Evolutionary conservation across 2,797 vertebrate genomes (phyloP).

Genomic region (Acestrorhynchus altus): DNA sequence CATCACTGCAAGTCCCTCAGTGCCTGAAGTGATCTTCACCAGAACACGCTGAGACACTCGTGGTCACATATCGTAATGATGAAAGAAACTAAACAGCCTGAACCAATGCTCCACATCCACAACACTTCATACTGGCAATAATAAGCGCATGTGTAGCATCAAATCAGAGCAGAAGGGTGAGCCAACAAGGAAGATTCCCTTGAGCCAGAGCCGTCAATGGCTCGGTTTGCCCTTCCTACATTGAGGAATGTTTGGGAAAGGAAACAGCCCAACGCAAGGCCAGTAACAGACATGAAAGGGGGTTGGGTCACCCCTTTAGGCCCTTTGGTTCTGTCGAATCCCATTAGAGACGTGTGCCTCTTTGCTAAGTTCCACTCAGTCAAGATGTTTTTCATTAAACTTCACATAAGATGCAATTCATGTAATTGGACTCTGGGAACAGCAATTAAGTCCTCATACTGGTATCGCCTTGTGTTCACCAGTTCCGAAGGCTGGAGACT

Average conservation of each 20-base stretch:
- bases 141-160: neutral
- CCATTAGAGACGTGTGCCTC: slow-evolving; percentile 17
- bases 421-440: slow-evolving; percentile 45
- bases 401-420: slow-evolving; percentile 52
- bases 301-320: neutral
- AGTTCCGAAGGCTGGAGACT: slow-evolving; percentile 14
- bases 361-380: slow-evolving; percentile 19
- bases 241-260: neutral
- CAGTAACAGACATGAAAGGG: slow-evolving; percentile 9
- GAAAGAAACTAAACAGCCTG: neutral
- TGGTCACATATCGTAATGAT: neutral
- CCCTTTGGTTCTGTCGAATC: slow-evolving; percentile 31
- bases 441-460: slow-evolving; percentile 48
- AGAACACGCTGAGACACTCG: neutral
- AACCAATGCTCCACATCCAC: slow-evolving; percentile 7
- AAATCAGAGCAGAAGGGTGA: neutral
- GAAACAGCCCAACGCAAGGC: neutral
- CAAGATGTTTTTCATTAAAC: slow-evolving; percentile 53
- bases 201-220: slow-evolving; percentile 25
- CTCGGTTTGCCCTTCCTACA: neutral
- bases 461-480: slow-evolving; percentile 35
- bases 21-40: slow-evolving; percentile 7
- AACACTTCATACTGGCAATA: neutral
- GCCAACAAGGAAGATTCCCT: slow-evolving; percentile 1
- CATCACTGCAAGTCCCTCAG: slow-evolving; percentile 11